Conservation (phyloP, 2,797 vertebrate species). For the Sciurus carolinensis region DNA sequence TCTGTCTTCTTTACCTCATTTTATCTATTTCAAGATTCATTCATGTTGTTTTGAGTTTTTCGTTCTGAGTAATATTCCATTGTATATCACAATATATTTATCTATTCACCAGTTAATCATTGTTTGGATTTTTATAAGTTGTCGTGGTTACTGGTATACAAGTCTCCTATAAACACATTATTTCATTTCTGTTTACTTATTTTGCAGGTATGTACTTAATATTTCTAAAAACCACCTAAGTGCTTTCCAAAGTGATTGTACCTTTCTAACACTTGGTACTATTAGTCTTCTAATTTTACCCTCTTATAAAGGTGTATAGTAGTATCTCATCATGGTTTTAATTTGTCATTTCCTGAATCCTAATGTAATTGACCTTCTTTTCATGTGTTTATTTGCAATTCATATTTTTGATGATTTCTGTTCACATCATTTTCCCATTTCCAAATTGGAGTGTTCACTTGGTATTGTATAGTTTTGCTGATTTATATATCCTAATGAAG, state of each 20-base stretch:
- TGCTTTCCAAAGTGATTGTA: background rate
- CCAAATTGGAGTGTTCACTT: background rate
- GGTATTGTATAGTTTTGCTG: background rate
- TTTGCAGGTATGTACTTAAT: background rate
- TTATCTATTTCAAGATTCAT: background rate
- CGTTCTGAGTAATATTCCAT: background rate
- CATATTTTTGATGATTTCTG: background rate
- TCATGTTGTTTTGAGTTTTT: background rate
- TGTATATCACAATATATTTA: background rate
- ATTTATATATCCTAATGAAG: background rate
- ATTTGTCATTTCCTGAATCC: background rate
- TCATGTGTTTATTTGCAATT: background rate
- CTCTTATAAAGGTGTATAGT: background rate
- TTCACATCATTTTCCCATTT: conserved; percentile 25
- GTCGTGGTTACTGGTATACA: background rate
- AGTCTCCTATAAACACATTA: background rate
- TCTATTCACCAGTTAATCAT: background rate
- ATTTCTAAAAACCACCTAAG: background rate
- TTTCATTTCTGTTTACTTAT: background rate
- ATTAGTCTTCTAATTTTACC: background rate
- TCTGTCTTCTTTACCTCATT: background rate
- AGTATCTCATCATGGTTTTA: background rate
- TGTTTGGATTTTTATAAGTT: background rate
- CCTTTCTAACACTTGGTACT: background rate
- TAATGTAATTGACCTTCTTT: background rate